phyloP scores from a whole-genome alignment of 2,888 invertebrate genomes.

The Melieria crassipennis region DNA sequence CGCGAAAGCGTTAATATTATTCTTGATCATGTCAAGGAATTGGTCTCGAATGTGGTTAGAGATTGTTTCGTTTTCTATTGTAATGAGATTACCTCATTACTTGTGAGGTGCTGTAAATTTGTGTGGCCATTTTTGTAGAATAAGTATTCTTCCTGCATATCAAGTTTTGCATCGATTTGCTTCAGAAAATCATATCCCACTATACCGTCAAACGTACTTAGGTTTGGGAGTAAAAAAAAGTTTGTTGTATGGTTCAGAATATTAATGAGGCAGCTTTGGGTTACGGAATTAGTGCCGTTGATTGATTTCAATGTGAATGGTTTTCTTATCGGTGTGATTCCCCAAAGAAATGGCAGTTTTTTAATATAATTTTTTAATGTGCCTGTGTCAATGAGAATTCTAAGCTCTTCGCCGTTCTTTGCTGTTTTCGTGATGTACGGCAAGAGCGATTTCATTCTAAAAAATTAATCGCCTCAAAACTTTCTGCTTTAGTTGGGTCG shows the following conservation, averaged over 20 bases:
- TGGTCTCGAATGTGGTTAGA: slow-evolving; percentile 7
- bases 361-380: slow-evolving; percentile 33
- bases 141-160: slow-evolving; percentile 28
- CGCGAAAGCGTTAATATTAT: slow-evolving; percentile 36
- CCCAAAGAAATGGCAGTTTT: slow-evolving; percentile 9
- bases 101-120: slow-evolving; percentile 20
- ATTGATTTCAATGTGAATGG: slow-evolving; percentile 29
- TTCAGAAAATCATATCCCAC: slow-evolving; percentile 33
- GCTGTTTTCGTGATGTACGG: slow-evolving; percentile 26
- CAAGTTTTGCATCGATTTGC: slow-evolving; percentile 35
- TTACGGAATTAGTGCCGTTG: slow-evolving; percentile 31
- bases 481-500: too few species aligned
- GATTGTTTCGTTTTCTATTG: slow-evolving; percentile 18
- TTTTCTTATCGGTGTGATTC: slow-evolving; percentile 6
- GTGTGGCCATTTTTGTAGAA: slow-evolving; percentile 19
- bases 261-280: slow-evolving; percentile 27
- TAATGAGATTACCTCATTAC: slow-evolving; percentile 18
- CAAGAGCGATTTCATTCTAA: slow-evolving; percentile 32
- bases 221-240: slow-evolving; percentile 29
- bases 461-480: slow-evolving; percentile 26
- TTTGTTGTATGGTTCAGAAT: slow-evolving; percentile 27
- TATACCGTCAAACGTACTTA: slow-evolving; percentile 27
- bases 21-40: slow-evolving; percentile 16
- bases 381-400: slow-evolving; percentile 30
- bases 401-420: slow-evolving; percentile 23